Conservation (phyloP, 2,797 vertebrate species). For the Okamejei kenojei region DNA sequence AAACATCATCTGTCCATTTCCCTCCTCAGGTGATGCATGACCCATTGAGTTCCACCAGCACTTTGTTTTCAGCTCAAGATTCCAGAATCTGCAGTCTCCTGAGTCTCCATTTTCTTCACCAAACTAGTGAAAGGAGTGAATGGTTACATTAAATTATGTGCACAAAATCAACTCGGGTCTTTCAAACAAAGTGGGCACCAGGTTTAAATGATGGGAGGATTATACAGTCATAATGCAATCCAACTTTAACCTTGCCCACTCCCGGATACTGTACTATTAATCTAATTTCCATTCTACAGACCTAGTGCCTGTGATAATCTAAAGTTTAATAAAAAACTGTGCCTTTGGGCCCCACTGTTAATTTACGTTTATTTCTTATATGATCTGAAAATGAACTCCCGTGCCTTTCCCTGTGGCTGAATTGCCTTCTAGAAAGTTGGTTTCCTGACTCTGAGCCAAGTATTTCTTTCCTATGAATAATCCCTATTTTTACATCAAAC, state of each 20-base stretch:
- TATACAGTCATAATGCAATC: no score
- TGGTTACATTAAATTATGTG: no score
- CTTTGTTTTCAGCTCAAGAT: no score
- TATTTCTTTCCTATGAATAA: not conserved
- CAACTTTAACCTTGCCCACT: not conserved
- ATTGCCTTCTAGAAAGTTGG: not conserved
- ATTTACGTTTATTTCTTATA: not conserved
- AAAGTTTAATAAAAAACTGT: not conserved
- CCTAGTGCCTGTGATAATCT: not conserved
- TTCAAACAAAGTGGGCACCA: no score
- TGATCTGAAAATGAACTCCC: not conserved
- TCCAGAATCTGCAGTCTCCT: no score
- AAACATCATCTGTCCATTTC: no score
- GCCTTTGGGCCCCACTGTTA: not conserved
- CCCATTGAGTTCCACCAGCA: no score
- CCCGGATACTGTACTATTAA: not conserved
- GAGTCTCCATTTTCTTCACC: no score
- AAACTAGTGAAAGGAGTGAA: no score
- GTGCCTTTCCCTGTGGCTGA: not conserved
- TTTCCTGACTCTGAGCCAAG: constrained; percentile 1
- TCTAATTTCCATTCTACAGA: not conserved
- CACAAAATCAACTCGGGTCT: no score
- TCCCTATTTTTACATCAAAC: not conserved
- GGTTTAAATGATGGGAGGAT: no score
- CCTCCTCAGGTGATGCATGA: no score